Conservation (phyloP, 1,140 invertebrate species). For the Agrilus planipennis region DNA sequence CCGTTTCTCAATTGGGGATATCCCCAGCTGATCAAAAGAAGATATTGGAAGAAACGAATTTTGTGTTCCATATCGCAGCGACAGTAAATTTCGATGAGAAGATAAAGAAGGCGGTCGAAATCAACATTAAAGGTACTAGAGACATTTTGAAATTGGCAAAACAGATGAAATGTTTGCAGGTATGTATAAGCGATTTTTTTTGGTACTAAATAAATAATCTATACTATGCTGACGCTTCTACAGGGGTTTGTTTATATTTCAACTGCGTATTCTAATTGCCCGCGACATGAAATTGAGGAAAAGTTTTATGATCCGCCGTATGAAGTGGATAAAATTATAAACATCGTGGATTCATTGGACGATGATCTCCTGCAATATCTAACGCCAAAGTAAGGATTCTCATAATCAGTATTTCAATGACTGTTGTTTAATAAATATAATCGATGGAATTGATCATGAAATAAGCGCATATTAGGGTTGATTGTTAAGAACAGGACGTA, state of each 20-base stretch:
- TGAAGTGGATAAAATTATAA: constrained; percentile 35
- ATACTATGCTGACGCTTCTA: too few species aligned
- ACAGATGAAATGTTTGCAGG: constrained; percentile 51
- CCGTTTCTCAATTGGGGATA: constrained; percentile 10
- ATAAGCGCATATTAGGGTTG: too few species aligned
- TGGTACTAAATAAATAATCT: neutral
- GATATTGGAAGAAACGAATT: constrained; percentile 44
- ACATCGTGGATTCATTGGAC: constrained; percentile 32
- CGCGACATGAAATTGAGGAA: constrained; percentile 21
- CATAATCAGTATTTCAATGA: too few species aligned
- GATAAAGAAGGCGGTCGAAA: constrained; percentile 46
- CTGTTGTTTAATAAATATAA: too few species aligned
- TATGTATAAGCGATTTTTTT: constrained; percentile 13
- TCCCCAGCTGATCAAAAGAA: constrained; percentile 4
- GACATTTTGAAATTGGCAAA: constrained; percentile 48
- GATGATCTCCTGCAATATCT: constrained; percentile 31
- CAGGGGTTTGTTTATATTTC: constrained; percentile 40
- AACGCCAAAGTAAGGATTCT: constrained; percentile 36
- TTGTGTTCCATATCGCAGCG: constrained; percentile 53
- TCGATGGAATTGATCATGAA: too few species aligned
- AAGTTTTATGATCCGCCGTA: constrained; percentile 35
- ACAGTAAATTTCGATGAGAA: constrained; percentile 58
- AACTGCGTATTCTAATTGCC: constrained; percentile 43
- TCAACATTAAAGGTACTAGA: constrained; percentile 54
- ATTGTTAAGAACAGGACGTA: constrained; percentile 45